These are phyloP conservation scores for Ispidina lecontei DNA, from an alignment of 2,797 vertebrate species.

Conservation along the genomic window DNA sequence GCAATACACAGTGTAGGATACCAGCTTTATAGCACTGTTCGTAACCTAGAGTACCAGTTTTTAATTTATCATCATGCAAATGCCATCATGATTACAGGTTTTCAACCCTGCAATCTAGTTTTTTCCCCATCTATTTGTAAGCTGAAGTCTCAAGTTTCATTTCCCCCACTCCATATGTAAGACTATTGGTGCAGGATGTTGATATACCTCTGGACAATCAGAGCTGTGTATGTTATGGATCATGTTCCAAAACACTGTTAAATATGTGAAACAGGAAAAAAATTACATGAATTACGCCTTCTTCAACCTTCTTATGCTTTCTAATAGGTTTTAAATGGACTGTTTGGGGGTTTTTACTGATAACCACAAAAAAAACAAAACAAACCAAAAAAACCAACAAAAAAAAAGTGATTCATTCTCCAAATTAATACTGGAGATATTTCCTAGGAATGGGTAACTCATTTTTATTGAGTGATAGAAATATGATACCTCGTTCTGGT, in stretches of 20 bases:
- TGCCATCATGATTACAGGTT: slow-evolving; percentile 37
- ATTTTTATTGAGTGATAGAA: slow-evolving; percentile 20
- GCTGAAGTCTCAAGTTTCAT: neutral
- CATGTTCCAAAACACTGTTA: neutral
- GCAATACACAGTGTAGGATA: slow-evolving; percentile 6
- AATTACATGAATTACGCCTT: neutral
- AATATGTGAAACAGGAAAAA: neutral
- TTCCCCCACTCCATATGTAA: neutral
- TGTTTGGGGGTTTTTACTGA: neutral
- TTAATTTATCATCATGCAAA: slow-evolving; percentile 46
- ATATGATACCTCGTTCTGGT: neutral
- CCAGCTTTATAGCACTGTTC: neutral
- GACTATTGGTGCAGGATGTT: neutral
- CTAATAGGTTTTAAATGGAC: neutral
- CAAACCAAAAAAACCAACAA: neutral
- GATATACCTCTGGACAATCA: neutral
- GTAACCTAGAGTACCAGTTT: neutral
- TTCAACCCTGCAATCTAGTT: slow-evolving; percentile 9
- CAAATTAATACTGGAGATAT: neutral
- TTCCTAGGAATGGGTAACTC: neutral
- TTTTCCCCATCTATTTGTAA: neutral
- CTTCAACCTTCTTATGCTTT: neutral
- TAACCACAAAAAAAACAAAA: neutral
- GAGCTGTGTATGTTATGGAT: neutral
- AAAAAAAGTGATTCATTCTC: neutral